These are phyloP conservation scores for Panzeria rudis DNA, from an alignment of 2,888 invertebrate genomes.

Conservation along the genomic window DNA sequence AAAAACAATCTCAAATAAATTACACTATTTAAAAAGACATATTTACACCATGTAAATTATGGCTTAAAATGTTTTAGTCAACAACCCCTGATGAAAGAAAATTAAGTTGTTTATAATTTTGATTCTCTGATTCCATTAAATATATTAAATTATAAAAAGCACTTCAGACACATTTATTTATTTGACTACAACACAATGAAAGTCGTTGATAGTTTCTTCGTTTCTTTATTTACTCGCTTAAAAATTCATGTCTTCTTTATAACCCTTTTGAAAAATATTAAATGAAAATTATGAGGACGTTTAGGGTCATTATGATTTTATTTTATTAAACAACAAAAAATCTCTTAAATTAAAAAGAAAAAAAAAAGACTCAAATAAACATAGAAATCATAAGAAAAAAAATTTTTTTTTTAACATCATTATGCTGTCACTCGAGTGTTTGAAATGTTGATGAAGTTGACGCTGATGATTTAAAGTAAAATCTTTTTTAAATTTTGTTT, in stretches of 20 bases:
- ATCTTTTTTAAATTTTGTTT: conserved; percentile 13
- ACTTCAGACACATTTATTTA: conserved; percentile 10
- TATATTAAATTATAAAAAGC: neutral
- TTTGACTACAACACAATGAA: neutral
- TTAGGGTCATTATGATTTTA: conserved; percentile 41
- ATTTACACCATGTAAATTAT: too few species aligned
- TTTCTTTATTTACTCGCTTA: too few species aligned
- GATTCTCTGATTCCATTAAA: neutral
- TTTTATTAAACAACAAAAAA: conserved; percentile 48
- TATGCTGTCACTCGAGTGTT: conserved; percentile 65
- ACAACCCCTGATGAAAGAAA: neutral
- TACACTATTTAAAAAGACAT: too few species aligned
- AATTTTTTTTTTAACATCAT: conserved; percentile 39
- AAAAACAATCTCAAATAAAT: too few species aligned
- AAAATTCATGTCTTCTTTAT: neutral
- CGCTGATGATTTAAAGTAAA: conserved; percentile 46
- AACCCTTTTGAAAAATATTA: conserved; percentile 33
- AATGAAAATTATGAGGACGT: conserved; percentile 39
- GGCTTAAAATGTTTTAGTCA: neutral
- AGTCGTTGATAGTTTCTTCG: neutral
- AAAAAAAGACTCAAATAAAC: neutral
- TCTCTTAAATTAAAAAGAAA: conserved; percentile 15
- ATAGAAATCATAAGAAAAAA: conserved; percentile 17
- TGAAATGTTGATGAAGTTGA: conserved; percentile 40
- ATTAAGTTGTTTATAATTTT: conserved; percentile 1